phyloP scores from a whole-genome alignment of 2,888 invertebrate genomes.

The Calameuta pallipes region DNA sequence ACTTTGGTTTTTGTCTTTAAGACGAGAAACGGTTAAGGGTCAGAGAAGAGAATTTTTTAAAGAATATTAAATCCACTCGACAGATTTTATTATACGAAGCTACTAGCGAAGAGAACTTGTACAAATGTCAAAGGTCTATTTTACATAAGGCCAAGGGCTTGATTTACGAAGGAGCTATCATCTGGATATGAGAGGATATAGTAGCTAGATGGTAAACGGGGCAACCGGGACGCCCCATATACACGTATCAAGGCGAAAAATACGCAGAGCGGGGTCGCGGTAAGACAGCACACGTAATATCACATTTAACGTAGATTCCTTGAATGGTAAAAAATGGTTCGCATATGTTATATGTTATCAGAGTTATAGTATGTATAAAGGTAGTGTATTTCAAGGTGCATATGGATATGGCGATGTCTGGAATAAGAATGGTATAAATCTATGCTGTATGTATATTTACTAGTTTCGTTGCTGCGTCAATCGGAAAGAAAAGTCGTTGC shows the following conservation, averaged over 20 bases:
- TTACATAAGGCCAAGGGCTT: not conserved
- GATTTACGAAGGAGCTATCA: not conserved
- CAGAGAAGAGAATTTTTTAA: not conserved
- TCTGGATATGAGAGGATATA: not conserved
- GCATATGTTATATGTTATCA: conserved; percentile 23
- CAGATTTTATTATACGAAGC: not conserved
- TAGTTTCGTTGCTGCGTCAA: conserved; percentile 12
- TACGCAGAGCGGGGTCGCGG: not conserved
- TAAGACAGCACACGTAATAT: conserved; percentile 13
- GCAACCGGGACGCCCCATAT: not conserved
- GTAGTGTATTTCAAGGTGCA: not conserved
- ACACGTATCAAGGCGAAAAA: not conserved
- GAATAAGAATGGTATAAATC: conserved; percentile 32
- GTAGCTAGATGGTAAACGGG: not conserved
- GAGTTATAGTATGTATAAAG: not conserved
- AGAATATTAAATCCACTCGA: not conserved
- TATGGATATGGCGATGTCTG: not conserved
- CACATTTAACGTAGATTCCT: conserved; percentile 9
- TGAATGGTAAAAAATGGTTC: conserved; percentile 17
- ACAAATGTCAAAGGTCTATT: not conserved
- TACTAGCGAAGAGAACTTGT: not conserved
- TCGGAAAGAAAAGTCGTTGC: conserved; percentile 23
- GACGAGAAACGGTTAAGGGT: not conserved
- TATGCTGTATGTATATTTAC: conserved; percentile 21
- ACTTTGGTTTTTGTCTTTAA: not conserved